Conservation (phyloP, 2,797 vertebrate species). For the Eurystomus glaucurus region DNA sequence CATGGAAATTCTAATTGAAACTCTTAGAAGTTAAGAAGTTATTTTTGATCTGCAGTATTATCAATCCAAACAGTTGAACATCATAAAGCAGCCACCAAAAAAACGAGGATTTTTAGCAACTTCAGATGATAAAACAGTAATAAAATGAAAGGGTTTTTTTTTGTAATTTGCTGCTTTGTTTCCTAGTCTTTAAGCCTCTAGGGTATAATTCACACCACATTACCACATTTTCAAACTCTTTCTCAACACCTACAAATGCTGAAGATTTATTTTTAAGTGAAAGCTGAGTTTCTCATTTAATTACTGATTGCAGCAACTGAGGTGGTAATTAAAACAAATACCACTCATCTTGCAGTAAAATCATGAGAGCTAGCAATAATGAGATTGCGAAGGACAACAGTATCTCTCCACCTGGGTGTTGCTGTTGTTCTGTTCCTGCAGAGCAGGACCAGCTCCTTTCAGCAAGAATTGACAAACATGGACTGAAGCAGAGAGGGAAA, state of each 20-base stretch:
- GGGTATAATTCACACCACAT: not conserved
- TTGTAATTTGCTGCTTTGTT: conserved; percentile 4
- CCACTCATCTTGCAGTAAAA: not conserved
- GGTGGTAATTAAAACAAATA: conserved; percentile 13
- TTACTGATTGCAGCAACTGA: not conserved
- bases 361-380: not conserved
- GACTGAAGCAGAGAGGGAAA: not conserved
- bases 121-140: not conserved
- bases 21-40: not conserved
- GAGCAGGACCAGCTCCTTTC: not conserved
- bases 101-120: not conserved
- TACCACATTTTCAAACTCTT: conserved; percentile 34
- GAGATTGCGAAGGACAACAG: not conserved
- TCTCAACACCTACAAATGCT: conserved; percentile 38
- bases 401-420: not conserved
- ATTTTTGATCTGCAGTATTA: not conserved
- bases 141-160: not conserved
- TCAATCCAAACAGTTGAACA: not conserved
- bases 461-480: not conserved
- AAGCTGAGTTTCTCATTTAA: conserved; percentile 32
- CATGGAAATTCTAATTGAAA: conserved; percentile 1
- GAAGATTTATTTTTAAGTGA: conserved; percentile 42
- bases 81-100: not conserved
- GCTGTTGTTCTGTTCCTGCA: not conserved
- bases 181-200: not conserved